Base-by-base conservation (phyloP, 2,113 vertebrate genomes). In the Haliaeetus leucogaster region DNA sequence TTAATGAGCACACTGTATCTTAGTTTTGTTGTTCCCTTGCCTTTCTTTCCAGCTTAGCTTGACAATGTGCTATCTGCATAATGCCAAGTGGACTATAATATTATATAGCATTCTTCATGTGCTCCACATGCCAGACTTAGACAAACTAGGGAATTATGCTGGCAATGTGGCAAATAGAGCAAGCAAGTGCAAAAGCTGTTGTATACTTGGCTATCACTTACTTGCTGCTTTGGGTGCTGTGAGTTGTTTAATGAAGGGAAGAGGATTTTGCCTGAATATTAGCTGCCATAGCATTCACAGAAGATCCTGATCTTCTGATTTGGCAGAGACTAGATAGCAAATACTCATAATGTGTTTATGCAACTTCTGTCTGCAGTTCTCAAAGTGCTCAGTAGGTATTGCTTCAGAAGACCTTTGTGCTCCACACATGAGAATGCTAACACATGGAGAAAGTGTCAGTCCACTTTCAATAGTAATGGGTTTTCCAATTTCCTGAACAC, bases 401-500 rank as follows among this genome's bases (percentile, higher is more conserved):
- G 63, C 59, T 72, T 50, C 47, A 14, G 71, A 30, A 68, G 66
- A 58, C 25, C 38, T 63, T 68, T 27, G 36, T 20, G 52, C 62
- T 42, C 29, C 29, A 1, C 18, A 2, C 7, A 0, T 26, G 40
- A 26, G 26, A 36, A 2, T 14, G 7, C 29, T 10, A 16, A 20
- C 48, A 3, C 0, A 0, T 22, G 43, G 38, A 50, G 32, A 40
- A 25, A 10, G 16, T 45, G 11, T 47, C 59, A 19, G 36, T 25
- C 67, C 13, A 7, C 36, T 74, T 55, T 14, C 7, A 22, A 17
- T 12, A 42, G 43, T 34, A 36, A 22, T 7, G 52, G 55, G 2
- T 9, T 82, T 76, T 87, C 12, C 52, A 72, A 20, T 65, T 67
- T 50, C 84, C 87, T 59, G 40, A 32, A 1, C 26, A 13, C 22